A percentile compares a stretch with the other conserved stretches of the same genome.
These are phyloP conservation scores for Alectura lathami DNA, from an alignment of 2,113 vertebrate species.

Conservation along the genomic window DNA sequence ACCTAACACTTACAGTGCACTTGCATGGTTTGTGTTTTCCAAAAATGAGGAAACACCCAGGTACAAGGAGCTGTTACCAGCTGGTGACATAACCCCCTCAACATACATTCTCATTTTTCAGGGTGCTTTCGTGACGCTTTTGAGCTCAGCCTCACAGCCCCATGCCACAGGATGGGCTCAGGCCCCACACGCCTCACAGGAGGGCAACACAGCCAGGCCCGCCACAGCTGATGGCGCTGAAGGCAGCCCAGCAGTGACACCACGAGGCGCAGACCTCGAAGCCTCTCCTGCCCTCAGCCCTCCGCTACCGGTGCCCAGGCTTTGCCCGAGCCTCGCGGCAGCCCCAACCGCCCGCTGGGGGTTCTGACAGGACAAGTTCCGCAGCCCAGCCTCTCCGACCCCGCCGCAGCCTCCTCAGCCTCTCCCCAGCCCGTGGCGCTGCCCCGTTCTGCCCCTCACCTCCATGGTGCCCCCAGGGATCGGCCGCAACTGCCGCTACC, in stretches of 20 bases:
- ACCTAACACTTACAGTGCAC: rapidly evolving
- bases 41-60: rapidly evolving
- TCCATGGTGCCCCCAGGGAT: neutral
- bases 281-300: neutral
- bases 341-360: rapidly evolving
- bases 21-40: rapidly evolving
- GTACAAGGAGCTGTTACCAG: too few species aligned
- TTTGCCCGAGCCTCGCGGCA: rapidly evolving
- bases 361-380: neutral
- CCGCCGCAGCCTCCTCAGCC: neutral
- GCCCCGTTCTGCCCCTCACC: neutral
- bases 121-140: rapidly evolving
- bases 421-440: rapidly evolving
- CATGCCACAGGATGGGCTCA: rapidly evolving
- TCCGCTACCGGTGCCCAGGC: neutral
- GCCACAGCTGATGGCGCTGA: too few species aligned
- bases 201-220: rapidly evolving
- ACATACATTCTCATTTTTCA: rapidly evolving
- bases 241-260: too few species aligned
- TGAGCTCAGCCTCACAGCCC: rapidly evolving
- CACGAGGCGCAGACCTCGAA: rapidly evolving
- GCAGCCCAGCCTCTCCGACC: rapidly evolving
- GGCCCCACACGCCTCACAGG: rapidly evolving
- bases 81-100: rapidly evolving
- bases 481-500: rapidly evolving